phyloP scores from a whole-genome alignment of 2,113 vertebrate genomes.

The Pardalotus punctatus region DNA sequence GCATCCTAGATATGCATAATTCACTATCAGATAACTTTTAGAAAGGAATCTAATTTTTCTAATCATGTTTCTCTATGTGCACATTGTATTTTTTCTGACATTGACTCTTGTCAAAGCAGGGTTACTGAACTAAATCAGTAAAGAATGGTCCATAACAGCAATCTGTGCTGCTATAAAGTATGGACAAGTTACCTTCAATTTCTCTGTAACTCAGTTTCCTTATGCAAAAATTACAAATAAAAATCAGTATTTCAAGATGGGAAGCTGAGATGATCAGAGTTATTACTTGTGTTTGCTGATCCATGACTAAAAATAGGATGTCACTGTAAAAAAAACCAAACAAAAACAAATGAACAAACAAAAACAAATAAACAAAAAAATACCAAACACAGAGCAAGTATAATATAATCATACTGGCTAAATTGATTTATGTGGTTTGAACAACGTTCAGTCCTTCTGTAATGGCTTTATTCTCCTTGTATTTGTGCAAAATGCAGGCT shows the following conservation, averaged over 20 bases:
- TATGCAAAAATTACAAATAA: neutral
- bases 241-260: neutral
- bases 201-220: neutral
- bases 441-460: neutral
- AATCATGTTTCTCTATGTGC: neutral
- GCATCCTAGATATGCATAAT: neutral
- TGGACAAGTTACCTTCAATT: neutral
- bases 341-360: too few relatives aligned
- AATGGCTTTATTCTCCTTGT: neutral
- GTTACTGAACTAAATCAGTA: neutral
- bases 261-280: neutral
- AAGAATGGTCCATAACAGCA: neutral
- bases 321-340: neutral
- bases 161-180: neutral
- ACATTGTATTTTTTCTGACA: neutral
- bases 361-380: neutral
- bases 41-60: neutral
- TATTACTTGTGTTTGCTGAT: neutral
- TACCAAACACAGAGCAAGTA: neutral
- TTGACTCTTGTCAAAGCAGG: neutral
- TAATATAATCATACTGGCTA: neutral
- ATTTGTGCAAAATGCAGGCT: neutral
- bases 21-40: neutral
- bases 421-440: neutral
- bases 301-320: neutral